A percentile compares a stretch with the other conserved stretches of the same genome.
These are phyloP conservation scores for Micropterix aruncella DNA, from an alignment of 2,888 invertebrate genomes.

Conservation along the genomic window DNA sequence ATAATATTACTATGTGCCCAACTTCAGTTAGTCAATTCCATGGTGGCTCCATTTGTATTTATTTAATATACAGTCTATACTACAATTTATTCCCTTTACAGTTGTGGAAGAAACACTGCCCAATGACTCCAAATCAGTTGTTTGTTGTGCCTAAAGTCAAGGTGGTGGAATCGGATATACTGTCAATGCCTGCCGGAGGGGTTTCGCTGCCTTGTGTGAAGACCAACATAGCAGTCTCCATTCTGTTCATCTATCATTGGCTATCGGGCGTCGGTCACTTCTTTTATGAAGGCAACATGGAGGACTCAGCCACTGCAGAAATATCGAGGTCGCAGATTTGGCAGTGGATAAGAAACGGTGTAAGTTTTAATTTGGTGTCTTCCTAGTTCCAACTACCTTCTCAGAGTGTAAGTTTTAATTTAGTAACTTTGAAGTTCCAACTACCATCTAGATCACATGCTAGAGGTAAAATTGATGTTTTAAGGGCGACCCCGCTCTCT, in stretches of 20 bases:
- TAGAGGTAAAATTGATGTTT: no score
- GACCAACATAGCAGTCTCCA: slow-evolving; percentile 49
- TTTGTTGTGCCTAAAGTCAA: slow-evolving; percentile 21
- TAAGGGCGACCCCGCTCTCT: no score
- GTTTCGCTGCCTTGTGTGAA: slow-evolving; percentile 46
- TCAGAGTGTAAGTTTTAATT: no score
- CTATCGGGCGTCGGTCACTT: slow-evolving; percentile 52
- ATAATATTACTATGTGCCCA: no score
- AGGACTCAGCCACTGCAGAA: slow-evolving; percentile 64
- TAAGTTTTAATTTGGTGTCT: slow-evolving; percentile 21
- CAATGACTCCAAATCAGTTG: slow-evolving; percentile 36
- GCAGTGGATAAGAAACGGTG: slow-evolving; percentile 56
- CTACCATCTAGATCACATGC: no score
- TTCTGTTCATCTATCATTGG: slow-evolving; percentile 57
- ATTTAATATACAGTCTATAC: no score
- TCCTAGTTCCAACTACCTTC: no score
- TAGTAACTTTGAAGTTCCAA: no score
- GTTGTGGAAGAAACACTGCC: slow-evolving; percentile 36
- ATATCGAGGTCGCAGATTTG: slow-evolving; percentile 59
- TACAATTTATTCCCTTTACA: slow-evolving; percentile 15
- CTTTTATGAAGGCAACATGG: slow-evolving; percentile 45
- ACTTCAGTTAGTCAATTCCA: no score
- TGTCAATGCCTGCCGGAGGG: slow-evolving; percentile 45
- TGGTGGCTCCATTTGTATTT: no score
- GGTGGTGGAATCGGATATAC: slow-evolving; percentile 33